Conservation (phyloP, 2,888 invertebrate genomes). For the Cephus pygmeus region DNA sequence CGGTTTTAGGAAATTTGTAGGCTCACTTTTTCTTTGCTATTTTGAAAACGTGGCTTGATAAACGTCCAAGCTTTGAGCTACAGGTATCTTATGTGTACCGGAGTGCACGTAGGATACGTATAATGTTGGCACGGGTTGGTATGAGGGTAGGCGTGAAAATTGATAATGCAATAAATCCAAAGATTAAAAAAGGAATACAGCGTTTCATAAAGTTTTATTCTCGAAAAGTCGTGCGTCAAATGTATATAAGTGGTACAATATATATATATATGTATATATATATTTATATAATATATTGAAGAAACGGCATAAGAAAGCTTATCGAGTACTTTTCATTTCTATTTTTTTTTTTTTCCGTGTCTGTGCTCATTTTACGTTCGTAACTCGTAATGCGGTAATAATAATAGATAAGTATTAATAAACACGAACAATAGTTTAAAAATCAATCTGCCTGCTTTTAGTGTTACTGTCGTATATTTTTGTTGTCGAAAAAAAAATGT, state of each 20-base stretch:
- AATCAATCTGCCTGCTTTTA: not conserved
- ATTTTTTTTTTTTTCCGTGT: constrained; percentile 21
- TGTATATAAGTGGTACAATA: constrained; percentile 39
- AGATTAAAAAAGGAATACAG: constrained; percentile 41
- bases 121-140: not conserved
- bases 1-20: not conserved
- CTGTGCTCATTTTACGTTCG: constrained; percentile 26
- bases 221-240: constrained; percentile 60
- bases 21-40: not conserved
- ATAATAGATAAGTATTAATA: not conserved
- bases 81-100: not conserved
- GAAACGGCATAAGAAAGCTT: constrained; percentile 60
- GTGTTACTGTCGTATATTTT: not conserved
- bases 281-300: constrained; percentile 34
- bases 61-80: not conserved
- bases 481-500: not conserved
- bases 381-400: not conserved
- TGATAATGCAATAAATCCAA: not conserved
- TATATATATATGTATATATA: constrained; percentile 13
- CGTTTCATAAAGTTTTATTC: constrained; percentile 60
- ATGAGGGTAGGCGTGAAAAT: not conserved
- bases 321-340: constrained; percentile 29
- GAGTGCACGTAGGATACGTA: not conserved
- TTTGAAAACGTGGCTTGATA: not conserved
- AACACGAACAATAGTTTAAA: not conserved